These are phyloP conservation scores for Aplysia californica DNA, from an alignment of 1,140 invertebrate genomes.

Conservation along the genomic window DNA sequence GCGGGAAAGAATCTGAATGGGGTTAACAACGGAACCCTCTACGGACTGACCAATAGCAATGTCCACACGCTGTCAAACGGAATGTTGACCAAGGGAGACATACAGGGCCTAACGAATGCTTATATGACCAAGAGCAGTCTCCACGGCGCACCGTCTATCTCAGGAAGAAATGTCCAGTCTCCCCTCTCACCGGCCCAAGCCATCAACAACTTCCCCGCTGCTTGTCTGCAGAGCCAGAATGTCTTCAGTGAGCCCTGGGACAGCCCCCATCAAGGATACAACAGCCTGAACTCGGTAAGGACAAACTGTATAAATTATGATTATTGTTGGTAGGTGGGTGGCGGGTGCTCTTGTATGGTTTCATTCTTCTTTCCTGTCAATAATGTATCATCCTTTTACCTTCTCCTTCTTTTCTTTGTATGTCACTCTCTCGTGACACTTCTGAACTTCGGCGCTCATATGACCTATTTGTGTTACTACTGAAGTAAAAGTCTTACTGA, in stretches of 20 bases:
- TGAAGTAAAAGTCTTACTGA: no score
- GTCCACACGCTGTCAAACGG: not conserved
- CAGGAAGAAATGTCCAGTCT: not conserved
- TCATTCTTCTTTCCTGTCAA: no score
- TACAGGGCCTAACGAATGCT: not conserved
- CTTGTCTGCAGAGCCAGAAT: not conserved
- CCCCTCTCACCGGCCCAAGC: conserved; percentile 3
- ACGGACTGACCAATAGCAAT: conserved; percentile 15
- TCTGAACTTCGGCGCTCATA: no score
- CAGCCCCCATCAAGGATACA: conserved; percentile 3
- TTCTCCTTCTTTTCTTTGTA: no score
- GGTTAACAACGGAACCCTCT: not conserved
- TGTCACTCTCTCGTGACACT: no score
- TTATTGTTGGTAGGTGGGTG: no score
- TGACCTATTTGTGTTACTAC: no score
- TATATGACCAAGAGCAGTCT: not conserved
- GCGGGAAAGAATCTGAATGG: no score
- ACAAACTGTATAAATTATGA: no score
- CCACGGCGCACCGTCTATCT: conserved; percentile 1
- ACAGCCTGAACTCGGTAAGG: conserved; percentile 17
- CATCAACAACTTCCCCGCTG: conserved; percentile 4
- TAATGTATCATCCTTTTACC: no score
- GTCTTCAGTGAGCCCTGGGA: conserved; percentile 4
- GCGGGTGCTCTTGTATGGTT: no score
- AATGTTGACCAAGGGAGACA: not conserved